Base-by-base conservation (phyloP, 2,888 invertebrate species). In the Pachydiplax longipennis region DNA sequence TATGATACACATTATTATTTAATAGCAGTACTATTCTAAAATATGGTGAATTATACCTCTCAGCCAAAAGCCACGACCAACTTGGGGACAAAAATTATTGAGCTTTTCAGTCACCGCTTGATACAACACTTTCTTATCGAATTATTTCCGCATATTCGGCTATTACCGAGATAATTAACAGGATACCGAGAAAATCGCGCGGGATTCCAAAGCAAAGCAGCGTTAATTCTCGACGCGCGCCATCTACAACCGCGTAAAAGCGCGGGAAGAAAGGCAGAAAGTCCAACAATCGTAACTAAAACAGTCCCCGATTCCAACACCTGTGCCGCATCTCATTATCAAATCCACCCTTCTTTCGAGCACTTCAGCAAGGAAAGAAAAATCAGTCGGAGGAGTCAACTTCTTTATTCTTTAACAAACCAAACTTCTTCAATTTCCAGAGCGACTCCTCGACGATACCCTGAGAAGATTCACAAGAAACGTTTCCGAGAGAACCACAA, bases 381-480 rank as follows among this genome's bases (percentile, higher is more conserved):
- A 25, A 31, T 87, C 61, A 61, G 37, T 35, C 40, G 22, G 37
- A 58, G 87, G 37, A 61, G 61, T 31, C 48, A 31, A 87, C 37
- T 65, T 35, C 58, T 25, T 58, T 61, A 87, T 87, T 37, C 58
- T 87, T 87, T 65, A 65, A 87, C 87, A 61, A 61, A 61, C 87
- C 58, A 58, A 65, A 58, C 61, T 87, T 61, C 87, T 87, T 31
- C 37, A 87, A 87, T 65, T 73, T 87, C 58, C 87, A 87, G 25
- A 31, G 73, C 73, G 65, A 73, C 31, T 73, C 61, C 87, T 87
- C 61, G 61, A 61, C 87, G 35, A 53, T 87, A 61, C 61, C 82
- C 61, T 37, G 65, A 58, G 65, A 53, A 37, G 61, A 87, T 87
- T 61, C 87, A 87, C 87, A 87, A 87, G 87, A 87, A 87, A 87